Evolutionary conservation across 1,140 invertebrate genomes (phyloP).

Genomic region (Drosophila takahashii): DNA sequence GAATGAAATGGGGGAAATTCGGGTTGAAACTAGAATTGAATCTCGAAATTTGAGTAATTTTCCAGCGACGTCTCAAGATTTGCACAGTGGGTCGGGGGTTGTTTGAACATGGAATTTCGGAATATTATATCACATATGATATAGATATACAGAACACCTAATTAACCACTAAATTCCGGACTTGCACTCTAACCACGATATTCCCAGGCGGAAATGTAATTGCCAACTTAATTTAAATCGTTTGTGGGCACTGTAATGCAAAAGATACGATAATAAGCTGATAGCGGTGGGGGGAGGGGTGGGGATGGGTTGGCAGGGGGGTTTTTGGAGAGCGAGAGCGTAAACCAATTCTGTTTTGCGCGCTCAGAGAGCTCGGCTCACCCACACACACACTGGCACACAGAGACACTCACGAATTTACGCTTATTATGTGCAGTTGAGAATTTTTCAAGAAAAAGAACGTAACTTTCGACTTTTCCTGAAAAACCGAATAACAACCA

Average conservation of each 20-base stretch:
- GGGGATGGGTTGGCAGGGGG: neutral
- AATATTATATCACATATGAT: neutral
- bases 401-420: slow-evolving; percentile 51
- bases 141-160: neutral
- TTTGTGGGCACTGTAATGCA: slow-evolving; percentile 22
- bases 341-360: slow-evolving; percentile 11
- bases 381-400: slow-evolving; percentile 19
- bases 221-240: slow-evolving; percentile 46
- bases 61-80: slow-evolving; percentile 32
- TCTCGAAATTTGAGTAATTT: slow-evolving; percentile 29
- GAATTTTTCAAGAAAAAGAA: slow-evolving; percentile 72
- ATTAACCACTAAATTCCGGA: slow-evolving; percentile 8
- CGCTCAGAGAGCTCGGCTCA: slow-evolving; percentile 33
- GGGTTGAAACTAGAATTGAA: slow-evolving; percentile 18
- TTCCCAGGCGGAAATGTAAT: slow-evolving; percentile 31
- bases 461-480: slow-evolving; percentile 23
- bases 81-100: slow-evolving; percentile 18
- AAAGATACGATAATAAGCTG: slow-evolving; percentile 42
- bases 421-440: slow-evolving; percentile 73
- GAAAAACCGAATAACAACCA: slow-evolving; percentile 17
- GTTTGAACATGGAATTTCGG: neutral
- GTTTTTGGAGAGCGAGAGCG: neutral
- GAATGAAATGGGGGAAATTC: slow-evolving; percentile 3
- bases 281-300: neutral
- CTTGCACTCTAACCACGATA: neutral